A percentile compares a stretch with the other conserved stretches of the same genome.
Conservation (phyloP, 92 coral and sea anemone species). For the Umimayanthus chanpuru region DNA sequence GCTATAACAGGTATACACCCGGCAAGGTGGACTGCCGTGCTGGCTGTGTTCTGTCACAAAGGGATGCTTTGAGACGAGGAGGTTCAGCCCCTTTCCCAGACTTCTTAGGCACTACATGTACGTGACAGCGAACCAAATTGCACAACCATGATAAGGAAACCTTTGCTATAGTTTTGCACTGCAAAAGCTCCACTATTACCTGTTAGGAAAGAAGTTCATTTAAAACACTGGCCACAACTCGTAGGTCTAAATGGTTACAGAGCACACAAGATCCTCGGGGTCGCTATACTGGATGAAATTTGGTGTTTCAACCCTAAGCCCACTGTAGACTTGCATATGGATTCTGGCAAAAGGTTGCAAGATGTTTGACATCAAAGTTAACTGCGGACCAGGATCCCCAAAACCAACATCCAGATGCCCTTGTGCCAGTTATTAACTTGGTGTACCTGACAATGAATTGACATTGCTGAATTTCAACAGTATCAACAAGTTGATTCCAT, state of each 20-base stretch:
- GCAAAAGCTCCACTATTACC: conserved; percentile 48
- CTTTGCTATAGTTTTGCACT: conserved; percentile 53
- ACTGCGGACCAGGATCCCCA: conserved; percentile 45
- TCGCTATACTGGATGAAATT: conserved; percentile 52
- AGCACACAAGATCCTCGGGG: conserved; percentile 66
- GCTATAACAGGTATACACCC: too few species aligned
- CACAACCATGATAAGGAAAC: conserved; percentile 60
- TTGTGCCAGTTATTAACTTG: conserved; percentile 30
- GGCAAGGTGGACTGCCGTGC: too few species aligned
- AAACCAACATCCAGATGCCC: conserved; percentile 61
- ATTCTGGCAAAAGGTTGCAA: conserved; percentile 28
- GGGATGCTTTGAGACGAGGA: conserved; percentile 25
- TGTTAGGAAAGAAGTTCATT: conserved; percentile 44
- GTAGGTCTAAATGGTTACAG: conserved; percentile 28
- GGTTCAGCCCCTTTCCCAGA: conserved; percentile 52
- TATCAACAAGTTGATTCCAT: conserved; percentile 52
- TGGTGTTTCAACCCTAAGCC: too few species aligned
- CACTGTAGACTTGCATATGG: too few species aligned
- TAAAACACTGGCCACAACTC: conserved; percentile 45
- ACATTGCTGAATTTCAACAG: conserved; percentile 38
- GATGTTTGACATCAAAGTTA: conserved; percentile 49
- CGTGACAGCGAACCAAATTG: conserved; percentile 53
- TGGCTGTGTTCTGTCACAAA: conserved; percentile 58
- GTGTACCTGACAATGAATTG: not conserved
- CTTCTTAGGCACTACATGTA: conserved; percentile 35